Evolutionary conservation across 1,140 invertebrate species (phyloP).

Genomic region (Ceratina australensis): DNA sequence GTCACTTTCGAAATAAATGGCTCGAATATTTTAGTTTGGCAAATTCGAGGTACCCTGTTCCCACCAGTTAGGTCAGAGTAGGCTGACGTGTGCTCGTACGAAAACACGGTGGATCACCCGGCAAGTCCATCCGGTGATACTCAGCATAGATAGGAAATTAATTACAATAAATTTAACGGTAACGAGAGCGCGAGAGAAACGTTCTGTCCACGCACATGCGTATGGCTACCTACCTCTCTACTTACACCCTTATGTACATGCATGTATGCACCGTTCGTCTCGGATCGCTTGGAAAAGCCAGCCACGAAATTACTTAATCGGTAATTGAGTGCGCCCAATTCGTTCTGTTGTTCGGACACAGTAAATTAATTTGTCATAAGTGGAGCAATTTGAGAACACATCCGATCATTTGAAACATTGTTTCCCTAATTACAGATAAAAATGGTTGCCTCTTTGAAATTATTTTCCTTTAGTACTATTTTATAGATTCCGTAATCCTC

Average conservation of each 20-base stretch:
- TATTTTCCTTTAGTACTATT: background rate
- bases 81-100: constrained; percentile 18
- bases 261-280: constrained; percentile 3
- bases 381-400: background rate
- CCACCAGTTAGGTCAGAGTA: too few species aligned
- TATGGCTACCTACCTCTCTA: background rate
- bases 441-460: background rate
- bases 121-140: constrained; percentile 69
- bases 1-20: too few species aligned
- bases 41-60: too few species aligned
- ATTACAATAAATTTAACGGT: constrained; percentile 79
- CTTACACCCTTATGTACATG: too few species aligned
- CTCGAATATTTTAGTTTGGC: too few species aligned
- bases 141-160: constrained; percentile 76
- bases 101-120: constrained; percentile 50
- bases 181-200: constrained; percentile 71
- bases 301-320: constrained; percentile 24
- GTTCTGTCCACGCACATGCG: background rate
- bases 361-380: constrained; percentile 17
- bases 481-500: too few species aligned
- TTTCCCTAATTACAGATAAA: background rate
- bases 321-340: constrained; percentile 31
- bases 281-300: constrained; percentile 38
- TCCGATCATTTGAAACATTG: background rate
- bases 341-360: background rate